Evolutionary conservation across 2,888 invertebrate genomes (phyloP), one percentile per base, ranked within the genome.

Genomic region (Drosophila quinaria): DNA sequence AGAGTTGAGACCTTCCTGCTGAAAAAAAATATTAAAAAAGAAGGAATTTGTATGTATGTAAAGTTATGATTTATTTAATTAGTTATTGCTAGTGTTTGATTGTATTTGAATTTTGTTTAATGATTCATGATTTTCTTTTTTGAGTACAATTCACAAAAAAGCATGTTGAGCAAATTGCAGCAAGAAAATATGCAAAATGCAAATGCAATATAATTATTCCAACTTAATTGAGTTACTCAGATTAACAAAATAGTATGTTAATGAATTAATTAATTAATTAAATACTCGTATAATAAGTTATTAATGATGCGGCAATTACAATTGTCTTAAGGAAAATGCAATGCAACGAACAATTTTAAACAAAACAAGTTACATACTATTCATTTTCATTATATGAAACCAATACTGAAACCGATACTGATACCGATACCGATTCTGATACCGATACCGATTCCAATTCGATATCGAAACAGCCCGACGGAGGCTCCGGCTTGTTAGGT

Each of bases 401-500:
- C 81, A 76, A 78, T 75, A 79, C 74, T 52, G 78, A 80, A 51
- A 73, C 68, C 49, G 65, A 58, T 62, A 64, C 47, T 49, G 75
- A 76, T 69, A 78, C 75, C 61, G 80, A 65, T 75, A 83, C 54
- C 70, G 73, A 69, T 52, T 62, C 67, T 66, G 74, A 73, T 74
- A 52, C 50, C 51, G 42, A 70, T 64, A 50, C 13, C 39, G 41
- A 51, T 51, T 35, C 64, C 58, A 69, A 66, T 60, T 35, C 70
- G 74, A 59, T 61, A 64, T 51, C 46, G 59, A 72, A 62, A 90
- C 92, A 92, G 91, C 91, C 91, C 83, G 92, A 92, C 83, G 92
- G 91, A 82, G 84, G 91, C 90, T 84, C 91, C 85, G 92, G 92
- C 86, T 90, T 92, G 87, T 92, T 92, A 91, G 92, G 92, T 87